Conservation (phyloP, 1,140 invertebrate genomes). For the Brachionus calyciflorus region DNA sequence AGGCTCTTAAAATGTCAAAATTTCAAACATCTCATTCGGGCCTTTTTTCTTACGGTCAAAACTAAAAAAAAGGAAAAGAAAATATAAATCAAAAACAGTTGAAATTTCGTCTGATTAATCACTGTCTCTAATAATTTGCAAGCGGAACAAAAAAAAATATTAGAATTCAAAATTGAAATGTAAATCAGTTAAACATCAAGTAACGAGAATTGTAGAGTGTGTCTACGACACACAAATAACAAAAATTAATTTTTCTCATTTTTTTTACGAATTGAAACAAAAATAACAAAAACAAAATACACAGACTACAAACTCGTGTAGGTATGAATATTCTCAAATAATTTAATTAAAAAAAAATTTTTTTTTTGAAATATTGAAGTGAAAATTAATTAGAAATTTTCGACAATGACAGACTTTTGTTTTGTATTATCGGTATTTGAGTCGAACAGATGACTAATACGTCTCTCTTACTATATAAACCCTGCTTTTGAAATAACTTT, state of each 20-base stretch:
- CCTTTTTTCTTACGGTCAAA: neutral
- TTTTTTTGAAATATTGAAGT: constrained; percentile 21
- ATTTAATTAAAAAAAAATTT: neutral
- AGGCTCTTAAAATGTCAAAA: constrained; percentile 42
- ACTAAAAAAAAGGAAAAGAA: neutral
- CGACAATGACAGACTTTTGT: neutral
- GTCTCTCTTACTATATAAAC: no score
- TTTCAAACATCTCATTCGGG: neutral
- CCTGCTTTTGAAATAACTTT: no score
- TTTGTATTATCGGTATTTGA: neutral
- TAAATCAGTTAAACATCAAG: constrained; percentile 24
- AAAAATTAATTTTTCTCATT: constrained; percentile 38
- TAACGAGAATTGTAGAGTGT: neutral
- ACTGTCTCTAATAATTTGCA: constrained; percentile 35
- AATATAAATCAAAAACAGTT: constrained; percentile 13
- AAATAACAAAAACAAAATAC: constrained; percentile 2
- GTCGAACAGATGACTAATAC: neutral
- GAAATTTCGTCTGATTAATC: constrained; percentile 18
- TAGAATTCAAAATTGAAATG: constrained; percentile 9
- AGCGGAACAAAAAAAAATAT: constrained; percentile 32
- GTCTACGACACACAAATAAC: neutral
- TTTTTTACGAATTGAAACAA: no score
- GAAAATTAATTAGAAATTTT: constrained; percentile 39
- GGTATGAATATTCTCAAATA: constrained; percentile 11
- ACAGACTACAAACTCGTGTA: constrained; percentile 23